Base-by-base conservation (phyloP, 2,113 vertebrate genomes). In the Cephalopholis sonnerati region DNA sequence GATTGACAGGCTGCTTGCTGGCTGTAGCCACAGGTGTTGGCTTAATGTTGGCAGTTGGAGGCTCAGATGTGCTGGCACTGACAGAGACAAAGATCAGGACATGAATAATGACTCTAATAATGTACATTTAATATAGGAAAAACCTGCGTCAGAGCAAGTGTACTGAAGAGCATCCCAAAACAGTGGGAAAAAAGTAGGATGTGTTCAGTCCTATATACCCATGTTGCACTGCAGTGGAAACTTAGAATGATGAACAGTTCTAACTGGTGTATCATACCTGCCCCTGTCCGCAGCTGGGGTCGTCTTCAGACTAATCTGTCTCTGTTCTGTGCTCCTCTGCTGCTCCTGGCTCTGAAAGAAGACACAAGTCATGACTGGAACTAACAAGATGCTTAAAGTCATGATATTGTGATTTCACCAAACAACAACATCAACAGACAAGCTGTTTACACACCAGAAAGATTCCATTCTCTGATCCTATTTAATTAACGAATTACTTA, bases 41-140 rank as follows among this genome's bases (percentile, higher is more conserved):
- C 87, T 99, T 99, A 85, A 99, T 99, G 90, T 99, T 99, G 74
- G 98, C 98, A 76, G 98, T 99, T 51, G 98, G 98, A 41, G 98
- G 97, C 77, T 99, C 98, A 55, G 98, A 98, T 71, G 96, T 95
- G 87, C 97, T 99, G 55, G 97, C 95, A 79, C 98, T 99, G 88
- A 53, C 0, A 75, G 13, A 78, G 58, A 27, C 8, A 69, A 53
- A 55, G 53, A 72, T 27, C 1, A 62, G 7, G 64, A 51, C 5
- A 32, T 65, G 7, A 72, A 65, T 15, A 61, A 25, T 18, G 15
- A 69, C 7, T 59, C 15, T 1, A 46, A 15, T 25, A 7, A 61
- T 51, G 41, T 2, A 50, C 8, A 58, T 51, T 54, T 62, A 5
- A 27, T 12, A 17, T 2, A 13, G 29, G 8, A 11, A 53, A 24